Percentiles rank a stretch among this genome's conserved stretches.
These are phyloP conservation scores for Athalia cordata DNA, from an alignment of 2,888 invertebrate species.

Conservation along the genomic window DNA sequence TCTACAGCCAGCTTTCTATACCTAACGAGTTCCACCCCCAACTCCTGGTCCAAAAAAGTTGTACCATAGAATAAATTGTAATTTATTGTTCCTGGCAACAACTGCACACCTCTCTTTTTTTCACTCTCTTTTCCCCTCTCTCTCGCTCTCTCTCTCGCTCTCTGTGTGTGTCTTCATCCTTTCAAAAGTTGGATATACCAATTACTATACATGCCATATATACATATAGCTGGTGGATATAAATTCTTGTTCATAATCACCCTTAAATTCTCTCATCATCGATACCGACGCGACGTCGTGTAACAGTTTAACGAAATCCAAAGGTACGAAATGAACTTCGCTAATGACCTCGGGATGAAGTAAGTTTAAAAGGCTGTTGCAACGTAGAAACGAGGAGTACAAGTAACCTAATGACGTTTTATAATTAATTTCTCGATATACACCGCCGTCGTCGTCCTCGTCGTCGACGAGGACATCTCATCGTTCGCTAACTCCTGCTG, in stretches of 20 bases:
- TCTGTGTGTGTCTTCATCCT: no score
- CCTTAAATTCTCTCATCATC: not conserved
- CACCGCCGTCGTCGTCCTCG: slow-evolving; percentile 10
- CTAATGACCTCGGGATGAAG: slow-evolving; percentile 26
- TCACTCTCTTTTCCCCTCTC: no score
- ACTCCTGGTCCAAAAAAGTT: not conserved
- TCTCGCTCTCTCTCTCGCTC: no score
- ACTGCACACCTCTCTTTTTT: no score
- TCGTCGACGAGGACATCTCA: not conserved
- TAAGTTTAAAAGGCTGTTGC: slow-evolving; percentile 1
- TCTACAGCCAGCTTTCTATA: slow-evolving; percentile 4
- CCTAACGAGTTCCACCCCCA: slow-evolving; percentile 1
- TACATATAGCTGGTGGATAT: no score
- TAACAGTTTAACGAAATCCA: slow-evolving; percentile 31
- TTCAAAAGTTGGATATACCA: no score
- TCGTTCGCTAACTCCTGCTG: not conserved
- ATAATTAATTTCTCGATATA: slow-evolving; percentile 36
- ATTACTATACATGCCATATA: no score
- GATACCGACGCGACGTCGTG: slow-evolving; percentile 11
- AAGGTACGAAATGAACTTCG: slow-evolving; percentile 23
- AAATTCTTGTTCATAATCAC: slow-evolving; percentile 4
- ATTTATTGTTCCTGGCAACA: no score
- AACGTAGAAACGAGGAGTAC: slow-evolving; percentile 19
- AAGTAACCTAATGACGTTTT: slow-evolving; percentile 40
- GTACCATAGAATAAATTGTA: no score